A percentile compares a stretch with the other conserved stretches of the same genome.
phyloP scores from a whole-genome alignment of 2,113 vertebrate species.

The Charina bottae region DNA sequence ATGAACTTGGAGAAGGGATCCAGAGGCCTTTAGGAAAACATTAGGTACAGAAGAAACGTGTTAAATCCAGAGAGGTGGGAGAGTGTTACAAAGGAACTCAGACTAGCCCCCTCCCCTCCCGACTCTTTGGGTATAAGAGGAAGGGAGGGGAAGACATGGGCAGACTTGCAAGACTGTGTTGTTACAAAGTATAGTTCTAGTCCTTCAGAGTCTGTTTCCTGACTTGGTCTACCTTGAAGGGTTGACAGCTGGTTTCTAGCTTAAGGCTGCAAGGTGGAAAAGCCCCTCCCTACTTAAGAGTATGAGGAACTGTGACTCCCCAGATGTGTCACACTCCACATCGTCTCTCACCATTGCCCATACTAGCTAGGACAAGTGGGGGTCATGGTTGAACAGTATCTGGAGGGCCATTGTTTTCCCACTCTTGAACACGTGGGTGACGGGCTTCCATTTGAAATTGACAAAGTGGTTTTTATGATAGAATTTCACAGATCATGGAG shows the following conservation, averaged over 20 bases:
- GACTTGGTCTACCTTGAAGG: background rate
- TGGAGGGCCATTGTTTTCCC: background rate
- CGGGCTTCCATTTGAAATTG: background rate
- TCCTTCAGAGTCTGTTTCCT: background rate
- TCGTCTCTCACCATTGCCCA: background rate
- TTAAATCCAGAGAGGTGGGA: background rate
- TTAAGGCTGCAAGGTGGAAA: background rate
- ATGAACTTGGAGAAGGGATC: background rate
- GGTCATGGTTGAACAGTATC: background rate
- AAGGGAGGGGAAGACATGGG: background rate
- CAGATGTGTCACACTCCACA: background rate
- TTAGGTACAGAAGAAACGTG: background rate
- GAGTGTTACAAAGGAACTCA: background rate
- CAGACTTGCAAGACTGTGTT: background rate
- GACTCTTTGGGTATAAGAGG: background rate
- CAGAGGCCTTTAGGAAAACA: background rate
- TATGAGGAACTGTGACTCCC: background rate
- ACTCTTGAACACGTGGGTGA: background rate
- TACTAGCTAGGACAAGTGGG: background rate
- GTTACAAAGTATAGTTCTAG: background rate
- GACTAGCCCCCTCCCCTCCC: background rate
- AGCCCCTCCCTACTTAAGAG: background rate
- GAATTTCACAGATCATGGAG: background rate
- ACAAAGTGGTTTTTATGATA: background rate
- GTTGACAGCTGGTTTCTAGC: background rate